Evolutionary conservation across 2,888 invertebrate genomes (phyloP).

Genomic region (Idaea dimidiata): DNA sequence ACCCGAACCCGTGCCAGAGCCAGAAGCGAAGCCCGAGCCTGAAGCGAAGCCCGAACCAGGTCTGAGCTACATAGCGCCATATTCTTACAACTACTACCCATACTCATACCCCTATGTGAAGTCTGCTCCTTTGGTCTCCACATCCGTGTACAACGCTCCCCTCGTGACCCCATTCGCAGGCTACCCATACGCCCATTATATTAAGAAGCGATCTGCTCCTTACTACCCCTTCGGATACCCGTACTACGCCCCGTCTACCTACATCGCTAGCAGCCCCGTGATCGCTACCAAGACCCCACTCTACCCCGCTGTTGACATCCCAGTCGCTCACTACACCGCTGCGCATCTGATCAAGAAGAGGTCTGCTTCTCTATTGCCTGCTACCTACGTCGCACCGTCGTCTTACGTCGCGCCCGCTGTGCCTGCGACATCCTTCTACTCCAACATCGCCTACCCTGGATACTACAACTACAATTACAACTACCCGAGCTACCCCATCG

Average conservation of each 20-base stretch:
- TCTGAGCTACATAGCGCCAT: conserved; percentile 30
- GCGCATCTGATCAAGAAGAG: conserved; percentile 56
- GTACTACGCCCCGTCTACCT: conserved; percentile 34
- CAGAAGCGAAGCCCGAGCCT: conserved; percentile 15
- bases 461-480: conserved; percentile 11
- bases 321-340: conserved; percentile 25
- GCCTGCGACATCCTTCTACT: conserved; percentile 7
- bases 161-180: not conserved
- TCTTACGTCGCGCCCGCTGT: conserved; percentile 10
- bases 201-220: conserved; percentile 38
- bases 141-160: not conserved
- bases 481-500: conserved; percentile 17
- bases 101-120: not conserved
- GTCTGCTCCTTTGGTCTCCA: not conserved
- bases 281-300: not conserved
- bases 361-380: conserved; percentile 35
- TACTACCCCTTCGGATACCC: conserved; percentile 17
- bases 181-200: conserved; percentile 38
- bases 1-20: conserved; percentile 19
- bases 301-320: not conserved
- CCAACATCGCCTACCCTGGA: conserved; percentile 16
- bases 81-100: conserved; percentile 16
- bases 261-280: conserved; percentile 27
- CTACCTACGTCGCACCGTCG: conserved; percentile 33
- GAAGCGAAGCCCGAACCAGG: conserved; percentile 16